Percentiles rank a stretch among this genome's conserved stretches.
Evolutionary conservation across 2,888 invertebrate species (phyloP).

Genomic region (Torymus tubicola): DNA sequence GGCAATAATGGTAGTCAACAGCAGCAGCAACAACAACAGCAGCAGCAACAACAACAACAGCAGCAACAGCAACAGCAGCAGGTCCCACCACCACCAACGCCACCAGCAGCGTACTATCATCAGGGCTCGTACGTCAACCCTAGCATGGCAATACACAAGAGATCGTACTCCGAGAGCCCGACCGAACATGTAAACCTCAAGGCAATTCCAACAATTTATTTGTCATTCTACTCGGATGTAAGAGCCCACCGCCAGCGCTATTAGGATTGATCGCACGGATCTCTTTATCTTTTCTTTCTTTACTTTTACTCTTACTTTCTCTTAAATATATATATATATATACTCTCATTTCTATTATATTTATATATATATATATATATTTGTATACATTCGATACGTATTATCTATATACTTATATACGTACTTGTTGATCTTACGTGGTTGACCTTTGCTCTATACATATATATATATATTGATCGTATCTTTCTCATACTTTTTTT

Average conservation of each 20-base stretch:
- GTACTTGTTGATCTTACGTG: too few relatives aligned
- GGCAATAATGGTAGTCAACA: background rate
- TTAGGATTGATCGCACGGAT: conserved; percentile 41
- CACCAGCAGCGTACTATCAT: conserved; percentile 52
- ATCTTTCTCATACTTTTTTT: too few relatives aligned
- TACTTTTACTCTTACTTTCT: conserved; percentile 9
- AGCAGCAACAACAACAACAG: conserved; percentile 11
- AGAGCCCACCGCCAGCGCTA: conserved; percentile 51
- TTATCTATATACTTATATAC: too few relatives aligned
- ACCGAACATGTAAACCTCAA: conserved; percentile 73
- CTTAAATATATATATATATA: background rate
- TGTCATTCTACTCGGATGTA: conserved; percentile 57
- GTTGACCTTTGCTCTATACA: too few relatives aligned
- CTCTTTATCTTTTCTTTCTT: conserved; percentile 2
- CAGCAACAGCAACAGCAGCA: conserved; percentile 24
- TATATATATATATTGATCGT: too few relatives aligned
- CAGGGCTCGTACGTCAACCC: too few relatives aligned
- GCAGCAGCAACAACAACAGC: conserved; percentile 9
- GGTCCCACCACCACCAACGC: conserved; percentile 5
- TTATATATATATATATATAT: too few relatives aligned
- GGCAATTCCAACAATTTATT: conserved; percentile 65
- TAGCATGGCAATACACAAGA: conserved; percentile 59
- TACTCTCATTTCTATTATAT: too few relatives aligned
- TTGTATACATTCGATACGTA: too few relatives aligned
- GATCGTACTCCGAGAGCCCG: conserved; percentile 73